Percentiles rank a stretch among this genome's conserved stretches.
Evolutionary conservation across 2,113 vertebrate species (phyloP).

Genomic region (Pimephales promelas): DNA sequence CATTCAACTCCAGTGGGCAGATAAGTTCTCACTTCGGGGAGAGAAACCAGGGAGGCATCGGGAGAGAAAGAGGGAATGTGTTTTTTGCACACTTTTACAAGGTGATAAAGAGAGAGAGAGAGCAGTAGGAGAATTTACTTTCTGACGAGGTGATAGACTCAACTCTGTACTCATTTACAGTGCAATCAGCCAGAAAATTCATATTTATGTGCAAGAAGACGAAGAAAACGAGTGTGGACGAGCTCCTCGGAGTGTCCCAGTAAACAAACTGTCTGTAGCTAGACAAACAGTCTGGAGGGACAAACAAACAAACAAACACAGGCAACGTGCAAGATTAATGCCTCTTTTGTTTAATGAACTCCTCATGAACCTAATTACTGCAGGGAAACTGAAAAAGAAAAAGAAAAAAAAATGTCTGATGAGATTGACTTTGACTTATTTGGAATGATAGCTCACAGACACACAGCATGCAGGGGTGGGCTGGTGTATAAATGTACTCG

Average conservation of each 20-base stretch:
- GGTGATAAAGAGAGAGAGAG: conserved; percentile 22
- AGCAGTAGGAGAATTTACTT: conserved; percentile 1
- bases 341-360: conserved; percentile 46
- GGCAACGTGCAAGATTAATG: conserved; percentile 8
- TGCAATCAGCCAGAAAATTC: conserved; percentile 13
- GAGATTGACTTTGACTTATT: conserved; percentile 29
- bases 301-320: conserved; percentile 40
- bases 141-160: conserved; percentile 8
- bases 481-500: not conserved
- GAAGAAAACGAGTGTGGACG: not conserved
- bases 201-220: not conserved
- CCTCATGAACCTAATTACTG: conserved; percentile 49
- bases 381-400: conserved; percentile 16
- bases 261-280: conserved; percentile 40
- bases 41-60: conserved; percentile 27
- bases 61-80: conserved; percentile 40
- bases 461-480: conserved; percentile 1
- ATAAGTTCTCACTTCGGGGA: conserved; percentile 43
- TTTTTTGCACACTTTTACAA: not conserved
- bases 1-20: conserved; percentile 48
- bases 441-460: conserved; percentile 16
- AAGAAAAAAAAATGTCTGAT: not conserved
- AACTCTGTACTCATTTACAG: not conserved
- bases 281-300: conserved; percentile 47
- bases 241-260: conserved; percentile 3